Evolutionary conservation across 2,888 invertebrate species (phyloP).

Genomic region (Drosophila mercatorum): DNA sequence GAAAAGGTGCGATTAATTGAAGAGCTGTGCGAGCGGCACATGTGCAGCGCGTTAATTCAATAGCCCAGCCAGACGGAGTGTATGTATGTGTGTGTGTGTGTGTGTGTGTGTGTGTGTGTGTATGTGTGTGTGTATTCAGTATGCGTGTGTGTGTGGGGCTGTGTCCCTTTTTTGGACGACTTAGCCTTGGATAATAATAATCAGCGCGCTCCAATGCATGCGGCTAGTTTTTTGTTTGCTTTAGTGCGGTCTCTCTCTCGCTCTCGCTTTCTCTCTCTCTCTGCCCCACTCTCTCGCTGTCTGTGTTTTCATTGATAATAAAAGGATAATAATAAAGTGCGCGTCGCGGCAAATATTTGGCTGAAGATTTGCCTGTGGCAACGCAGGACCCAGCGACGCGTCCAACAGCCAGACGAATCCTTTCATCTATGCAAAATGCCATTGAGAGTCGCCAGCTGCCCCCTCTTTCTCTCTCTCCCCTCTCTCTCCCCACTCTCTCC

Average conservation of each 20-base stretch:
- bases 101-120: background rate
- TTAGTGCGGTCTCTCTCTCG: slow-evolving; percentile 36
- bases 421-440: slow-evolving; percentile 58
- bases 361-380: slow-evolving; percentile 21
- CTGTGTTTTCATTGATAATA: slow-evolving; percentile 73
- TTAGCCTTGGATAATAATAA: slow-evolving; percentile 64
- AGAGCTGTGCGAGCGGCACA: slow-evolving; percentile 49
- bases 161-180: slow-evolving; percentile 46
- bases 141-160: background rate
- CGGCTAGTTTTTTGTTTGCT: slow-evolving; percentile 64
- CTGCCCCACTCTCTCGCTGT: background rate
- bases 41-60: slow-evolving; percentile 57
- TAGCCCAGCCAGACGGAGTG: slow-evolving; percentile 30
- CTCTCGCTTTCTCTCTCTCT: background rate
- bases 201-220: slow-evolving; percentile 51
- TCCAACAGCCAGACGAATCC: slow-evolving; percentile 48
- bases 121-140: background rate
- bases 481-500: background rate
- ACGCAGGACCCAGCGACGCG: slow-evolving; percentile 6
- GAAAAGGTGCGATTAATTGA: slow-evolving; percentile 82
- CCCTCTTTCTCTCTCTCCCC: background rate
- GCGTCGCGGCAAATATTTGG: slow-evolving; percentile 73
- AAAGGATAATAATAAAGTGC: slow-evolving; percentile 78
- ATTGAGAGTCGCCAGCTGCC: slow-evolving; percentile 18
- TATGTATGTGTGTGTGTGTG: no score